phyloP scores from a whole-genome alignment of 2,888 invertebrate genomes.

The Callosobruchus maculatus region DNA sequence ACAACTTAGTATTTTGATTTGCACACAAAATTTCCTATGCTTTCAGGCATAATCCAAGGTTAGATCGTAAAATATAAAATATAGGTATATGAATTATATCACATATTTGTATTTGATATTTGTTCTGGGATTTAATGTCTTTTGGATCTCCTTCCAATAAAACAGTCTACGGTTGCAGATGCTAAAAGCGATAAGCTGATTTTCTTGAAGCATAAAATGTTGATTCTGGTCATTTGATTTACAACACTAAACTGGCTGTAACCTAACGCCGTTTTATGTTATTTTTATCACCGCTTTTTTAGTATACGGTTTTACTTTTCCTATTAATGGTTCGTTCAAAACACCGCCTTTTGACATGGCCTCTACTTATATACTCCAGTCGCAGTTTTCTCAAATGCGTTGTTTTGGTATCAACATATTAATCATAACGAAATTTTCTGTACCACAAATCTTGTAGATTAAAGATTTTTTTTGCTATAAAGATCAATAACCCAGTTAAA shows the following conservation, averaged over 20 bases:
- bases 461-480: too few relatives aligned
- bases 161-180: not conserved
- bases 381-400: too few relatives aligned
- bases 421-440: too few relatives aligned
- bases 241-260: not conserved
- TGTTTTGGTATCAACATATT: too few relatives aligned
- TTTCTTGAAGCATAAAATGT: not conserved
- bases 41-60: not conserved
- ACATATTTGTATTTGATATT: not conserved
- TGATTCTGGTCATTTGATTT: not conserved
- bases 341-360: too few relatives aligned
- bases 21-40: not conserved
- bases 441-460: too few relatives aligned
- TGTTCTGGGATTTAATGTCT: not conserved
- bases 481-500: too few relatives aligned
- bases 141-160: not conserved
- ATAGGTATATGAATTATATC: not conserved
- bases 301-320: not conserved
- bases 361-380: too few relatives aligned
- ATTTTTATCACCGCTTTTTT: not conserved
- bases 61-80: not conserved
- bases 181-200: not conserved
- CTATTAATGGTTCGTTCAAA: too few relatives aligned
- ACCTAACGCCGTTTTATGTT: not conserved
- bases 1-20: not conserved